Evolutionary conservation across 1,140 invertebrate genomes (phyloP), one percentile per base, ranked within the genome.

Genomic region (Scylla paramamosain): DNA sequence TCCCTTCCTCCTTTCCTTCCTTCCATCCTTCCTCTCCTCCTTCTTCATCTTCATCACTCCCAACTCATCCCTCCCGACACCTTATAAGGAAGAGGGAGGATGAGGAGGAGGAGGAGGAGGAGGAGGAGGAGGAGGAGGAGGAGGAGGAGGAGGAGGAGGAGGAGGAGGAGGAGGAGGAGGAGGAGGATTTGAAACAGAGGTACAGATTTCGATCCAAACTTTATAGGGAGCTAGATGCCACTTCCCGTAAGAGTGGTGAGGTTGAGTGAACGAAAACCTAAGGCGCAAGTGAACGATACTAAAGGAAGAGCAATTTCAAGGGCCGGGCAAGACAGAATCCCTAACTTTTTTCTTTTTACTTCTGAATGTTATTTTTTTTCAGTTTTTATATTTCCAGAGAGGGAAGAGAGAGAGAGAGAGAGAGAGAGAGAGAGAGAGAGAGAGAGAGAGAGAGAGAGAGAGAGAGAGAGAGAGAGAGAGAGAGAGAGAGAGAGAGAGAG

Each of bases 131-230:
- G 67, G 67, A n/a, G 67, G 67, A 77, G 67, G 67, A 77, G n/a
- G 67, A 77, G 67, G 67, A 77, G 67, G 67, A 77, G 67, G 67
- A 77, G 67, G 67, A 77, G 67, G 67, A 77, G 67, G 67, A 77
- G 67, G 67, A 77, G 67, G 67, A 77, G 67, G 67, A 77, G 25
- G 67, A 77, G 67, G 67, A 77, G 67, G 67, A 77, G 67, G 67
- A 77, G 67, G 67, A 77, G 67, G 67, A 77, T 77, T 77, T 77
- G 20, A 77, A 77, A 77, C 67, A 77, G 67, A n/a, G 67, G 67
- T 77, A 77, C 67, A 25, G 67, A 77, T 77, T 77, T 77, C 67
- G 67, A 77, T 77, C 20, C 25, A 12, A 77, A n/a, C 12, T 77
- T 77, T 77, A 77, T 77, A 77, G 67, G 67, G n/a, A 77, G 67